Percentiles rank a stretch among this genome's conserved stretches.
phyloP scores from a whole-genome alignment of 2,888 invertebrate genomes.

The Lathronympha strigana region DNA sequence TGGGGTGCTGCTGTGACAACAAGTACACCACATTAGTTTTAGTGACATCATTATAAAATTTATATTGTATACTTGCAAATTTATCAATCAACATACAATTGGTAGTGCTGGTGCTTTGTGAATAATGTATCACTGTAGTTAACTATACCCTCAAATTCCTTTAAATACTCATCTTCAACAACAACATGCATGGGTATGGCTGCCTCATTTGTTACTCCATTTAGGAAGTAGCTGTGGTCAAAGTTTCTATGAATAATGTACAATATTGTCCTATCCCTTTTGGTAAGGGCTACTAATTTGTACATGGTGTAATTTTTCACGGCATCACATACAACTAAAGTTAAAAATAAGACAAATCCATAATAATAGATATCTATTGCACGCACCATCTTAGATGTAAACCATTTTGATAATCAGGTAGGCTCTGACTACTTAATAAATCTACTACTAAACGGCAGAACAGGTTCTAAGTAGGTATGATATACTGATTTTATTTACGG shows the following conservation, averaged over 20 bases:
- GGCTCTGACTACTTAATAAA: not conserved
- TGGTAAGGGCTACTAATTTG: slow-evolving; percentile 67
- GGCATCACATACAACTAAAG: slow-evolving; percentile 3
- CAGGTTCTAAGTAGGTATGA: too few relatives aligned
- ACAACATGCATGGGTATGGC: slow-evolving; percentile 65
- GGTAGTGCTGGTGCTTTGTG: slow-evolving; percentile 8
- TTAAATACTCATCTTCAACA: slow-evolving; percentile 51
- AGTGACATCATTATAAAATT: not conserved
- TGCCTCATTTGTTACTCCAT: slow-evolving; percentile 71
- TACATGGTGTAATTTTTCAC: slow-evolving; percentile 56
- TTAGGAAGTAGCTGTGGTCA: slow-evolving; percentile 59
- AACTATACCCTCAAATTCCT: slow-evolving; percentile 58
- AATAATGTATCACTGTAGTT: slow-evolving; percentile 19
- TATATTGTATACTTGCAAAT: not conserved
- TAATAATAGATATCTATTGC: not conserved
- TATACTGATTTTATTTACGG: too few relatives aligned
- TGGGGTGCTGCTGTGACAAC: not conserved
- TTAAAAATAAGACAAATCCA: slow-evolving; percentile 6
- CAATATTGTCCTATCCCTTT: slow-evolving; percentile 60
- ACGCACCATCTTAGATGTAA: slow-evolving; percentile 3
- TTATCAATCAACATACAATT: slow-evolving; percentile 4
- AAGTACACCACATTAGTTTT: not conserved
- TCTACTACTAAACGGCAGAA: not conserved
- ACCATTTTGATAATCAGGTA: slow-evolving; percentile 3
- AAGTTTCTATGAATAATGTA: slow-evolving; percentile 55